phyloP scores from a whole-genome alignment of 2,113 vertebrate genomes.

The Mixornis gularis region DNA sequence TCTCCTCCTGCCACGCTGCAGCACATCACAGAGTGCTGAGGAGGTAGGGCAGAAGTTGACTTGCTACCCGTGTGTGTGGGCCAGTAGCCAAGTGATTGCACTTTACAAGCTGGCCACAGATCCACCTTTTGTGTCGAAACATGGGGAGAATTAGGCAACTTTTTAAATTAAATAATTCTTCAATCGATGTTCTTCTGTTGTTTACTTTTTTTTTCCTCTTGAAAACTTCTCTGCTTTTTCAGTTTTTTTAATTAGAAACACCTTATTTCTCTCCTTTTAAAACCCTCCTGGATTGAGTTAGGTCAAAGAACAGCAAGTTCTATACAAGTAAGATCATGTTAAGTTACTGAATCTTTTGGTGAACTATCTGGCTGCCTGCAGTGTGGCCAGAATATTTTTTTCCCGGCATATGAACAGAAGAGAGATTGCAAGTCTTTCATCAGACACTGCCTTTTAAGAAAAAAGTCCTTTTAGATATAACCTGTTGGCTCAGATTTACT shows the following conservation, averaged over 20 bases:
- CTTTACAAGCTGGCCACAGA: conserved; percentile 20
- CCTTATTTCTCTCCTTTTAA: conserved; percentile 8
- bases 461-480: background rate
- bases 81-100: conserved; percentile 36
- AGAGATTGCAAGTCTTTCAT: background rate
- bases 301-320: conserved; percentile 60
- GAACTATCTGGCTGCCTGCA: conserved; percentile 19
- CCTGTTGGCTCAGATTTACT: background rate
- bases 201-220: background rate
- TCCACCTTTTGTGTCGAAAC: conserved; percentile 18
- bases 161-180: conserved; percentile 35
- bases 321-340: conserved; percentile 28
- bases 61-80: conserved; percentile 7
- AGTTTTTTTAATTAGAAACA: conserved; percentile 54
- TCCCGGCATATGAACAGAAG: background rate
- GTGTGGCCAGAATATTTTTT: background rate
- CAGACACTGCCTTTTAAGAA: background rate
- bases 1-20: conserved; percentile 29
- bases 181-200: background rate
- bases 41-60: background rate
- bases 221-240: background rate
- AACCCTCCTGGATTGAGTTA: conserved; percentile 51
- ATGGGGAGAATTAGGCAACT: conserved; percentile 2
- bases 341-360: conserved; percentile 25
- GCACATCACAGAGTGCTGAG: background rate